Base-by-base conservation (phyloP, 2,888 invertebrate species). In the Omphaloscelis lunosa region DNA sequence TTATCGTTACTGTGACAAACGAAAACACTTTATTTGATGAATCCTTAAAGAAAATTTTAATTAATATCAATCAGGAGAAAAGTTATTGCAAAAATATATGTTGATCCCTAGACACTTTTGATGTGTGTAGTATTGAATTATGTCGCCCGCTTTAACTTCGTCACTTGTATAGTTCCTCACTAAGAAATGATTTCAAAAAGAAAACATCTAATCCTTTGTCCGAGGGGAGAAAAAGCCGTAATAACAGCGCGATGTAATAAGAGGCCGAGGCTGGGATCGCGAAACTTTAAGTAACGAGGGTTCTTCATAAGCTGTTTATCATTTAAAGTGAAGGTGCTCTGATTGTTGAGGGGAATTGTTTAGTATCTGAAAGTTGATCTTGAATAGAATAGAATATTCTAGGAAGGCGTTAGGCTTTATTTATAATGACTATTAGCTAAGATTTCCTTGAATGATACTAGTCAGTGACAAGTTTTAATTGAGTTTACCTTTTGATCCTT, bases 141-240 rank as follows among this genome's bases (percentile, higher is more conserved):
- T 9, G 27, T 51, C 58, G 34, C 15, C 17, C 23, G 67, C 9
- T 63, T 27, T 58, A 56, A 63, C 39, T 61, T 41, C 15, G 27
- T 66, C 23, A 5, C n/a, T 51, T 58, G 45, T 76, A 72, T 74
- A 76, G 77, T 66, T 83, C 20, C n/a, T 27, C 58, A 51, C 17
- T 68, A 63, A 76, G 79, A 82, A 88, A 85, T 75, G 66, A 79
- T 88, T 82, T 85, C 65, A 78, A 73, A 85, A 76, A 77, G 79
- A 66, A 79, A 83, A 77, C 85, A 72, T 75, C 41, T 82, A 80
- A 77, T 70, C 69, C 80, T 85, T 83, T 81, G 81, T 82, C 74
- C 53, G 69, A 72, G 67, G 83, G 61, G 75, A 61, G 80, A 85
- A 78, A 76, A 83, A 81, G 53, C 56, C 68, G 83, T 80, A 75